phyloP scores from a whole-genome alignment of 2,888 invertebrate genomes.

The Ametastegia equiseti region DNA sequence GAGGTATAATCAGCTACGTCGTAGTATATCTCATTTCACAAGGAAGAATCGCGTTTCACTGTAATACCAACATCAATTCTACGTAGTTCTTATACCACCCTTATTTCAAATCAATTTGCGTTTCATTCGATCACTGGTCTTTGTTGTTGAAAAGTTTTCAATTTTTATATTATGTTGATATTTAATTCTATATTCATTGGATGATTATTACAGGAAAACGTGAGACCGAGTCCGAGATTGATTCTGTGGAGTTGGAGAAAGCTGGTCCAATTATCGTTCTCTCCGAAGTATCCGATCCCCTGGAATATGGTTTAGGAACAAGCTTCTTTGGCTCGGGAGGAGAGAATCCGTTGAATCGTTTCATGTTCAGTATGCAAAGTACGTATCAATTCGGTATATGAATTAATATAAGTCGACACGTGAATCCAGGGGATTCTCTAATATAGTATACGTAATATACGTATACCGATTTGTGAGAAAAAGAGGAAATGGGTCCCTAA shows the following conservation, averaged over 20 bases:
- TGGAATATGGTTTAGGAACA: slow-evolving; percentile 1
- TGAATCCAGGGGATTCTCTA: background rate
- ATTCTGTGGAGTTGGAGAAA: background rate
- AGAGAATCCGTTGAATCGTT: slow-evolving; percentile 59
- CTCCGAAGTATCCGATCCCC: background rate
- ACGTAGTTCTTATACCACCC: no score
- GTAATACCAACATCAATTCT: no score
- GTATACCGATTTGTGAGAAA: background rate
- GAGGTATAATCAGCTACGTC: no score
- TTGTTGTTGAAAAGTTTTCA: no score
- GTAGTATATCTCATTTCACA: no score
- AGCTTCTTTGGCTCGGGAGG: slow-evolving; percentile 58
- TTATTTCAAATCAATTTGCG: no score
- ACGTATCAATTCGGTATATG: slow-evolving; percentile 50
- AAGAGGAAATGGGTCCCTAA: background rate
- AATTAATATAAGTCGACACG: background rate
- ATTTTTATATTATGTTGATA: background rate
- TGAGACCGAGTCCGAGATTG: background rate
- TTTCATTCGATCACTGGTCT: no score
- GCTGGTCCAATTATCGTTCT: slow-evolving; percentile 36
- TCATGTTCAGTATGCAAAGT: slow-evolving; percentile 61
- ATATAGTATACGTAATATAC: background rate
- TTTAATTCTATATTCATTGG: background rate
- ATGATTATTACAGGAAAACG: background rate
- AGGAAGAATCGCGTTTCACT: no score